phyloP scores from a whole-genome alignment of 2,888 invertebrate genomes.

The Nemurella pictetii region DNA sequence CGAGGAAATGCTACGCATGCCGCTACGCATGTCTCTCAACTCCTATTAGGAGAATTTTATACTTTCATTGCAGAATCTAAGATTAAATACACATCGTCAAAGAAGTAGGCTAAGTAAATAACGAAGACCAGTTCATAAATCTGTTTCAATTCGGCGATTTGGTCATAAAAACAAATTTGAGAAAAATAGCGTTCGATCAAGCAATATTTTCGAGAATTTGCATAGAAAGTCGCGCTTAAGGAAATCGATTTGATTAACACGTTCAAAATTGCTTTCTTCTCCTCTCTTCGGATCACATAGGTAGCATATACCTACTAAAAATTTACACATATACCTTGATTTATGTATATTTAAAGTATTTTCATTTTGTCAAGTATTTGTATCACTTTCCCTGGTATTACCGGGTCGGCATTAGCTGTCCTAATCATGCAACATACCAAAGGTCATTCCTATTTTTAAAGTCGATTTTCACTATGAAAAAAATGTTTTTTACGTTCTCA shows the following conservation, averaged over 20 bases:
- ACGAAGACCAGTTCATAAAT: neutral
- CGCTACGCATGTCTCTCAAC: neutral
- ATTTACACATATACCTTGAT: neutral
- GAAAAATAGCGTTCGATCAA: neutral
- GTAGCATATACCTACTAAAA: no score
- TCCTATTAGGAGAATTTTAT: neutral
- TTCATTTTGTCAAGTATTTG: neutral
- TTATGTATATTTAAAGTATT: neutral
- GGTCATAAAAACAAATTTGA: neutral
- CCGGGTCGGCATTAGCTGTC: neutral
- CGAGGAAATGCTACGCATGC: neutral
- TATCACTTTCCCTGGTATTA: neutral
- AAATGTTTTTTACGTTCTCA: no score
- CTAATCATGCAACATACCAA: no score
- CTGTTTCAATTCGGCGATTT: neutral
- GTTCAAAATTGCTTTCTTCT: neutral
- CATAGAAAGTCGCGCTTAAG: neutral
- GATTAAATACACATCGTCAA: neutral
- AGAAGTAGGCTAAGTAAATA: neutral
- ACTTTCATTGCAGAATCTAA: neutral
- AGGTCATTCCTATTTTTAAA: no score
- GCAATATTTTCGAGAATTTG: neutral
- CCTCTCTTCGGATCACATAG: neutral
- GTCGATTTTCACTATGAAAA: no score
- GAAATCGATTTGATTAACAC: neutral